Conservation (phyloP, 2,113 vertebrate species). For the Micronisus gabar region DNA sequence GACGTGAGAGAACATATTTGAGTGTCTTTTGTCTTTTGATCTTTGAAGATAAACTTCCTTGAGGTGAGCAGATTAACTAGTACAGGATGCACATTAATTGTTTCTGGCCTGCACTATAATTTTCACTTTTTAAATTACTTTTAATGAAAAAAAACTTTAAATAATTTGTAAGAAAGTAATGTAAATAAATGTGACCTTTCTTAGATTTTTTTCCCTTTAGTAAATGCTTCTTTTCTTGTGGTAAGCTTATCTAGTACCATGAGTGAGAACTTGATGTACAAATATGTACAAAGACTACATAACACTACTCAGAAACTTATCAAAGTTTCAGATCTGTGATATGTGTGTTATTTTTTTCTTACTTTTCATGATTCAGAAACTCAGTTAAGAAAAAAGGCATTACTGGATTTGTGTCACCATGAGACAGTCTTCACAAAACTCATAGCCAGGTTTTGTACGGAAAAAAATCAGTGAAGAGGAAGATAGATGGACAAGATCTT, state of each 20-base stretch:
- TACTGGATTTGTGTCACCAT: neutral
- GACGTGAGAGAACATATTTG: too few species aligned
- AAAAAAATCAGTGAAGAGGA: neutral
- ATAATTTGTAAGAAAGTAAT: too few species aligned
- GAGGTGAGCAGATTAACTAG: too few species aligned
- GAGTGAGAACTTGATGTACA: neutral
- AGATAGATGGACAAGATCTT: neutral
- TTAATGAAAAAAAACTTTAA: too few species aligned
- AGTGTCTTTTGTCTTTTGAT: too few species aligned
- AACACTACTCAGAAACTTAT: constrained; percentile 60
- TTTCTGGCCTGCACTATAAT: too few species aligned
- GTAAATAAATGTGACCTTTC: too few species aligned
- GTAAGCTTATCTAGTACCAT: neutral
- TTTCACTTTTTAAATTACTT: too few species aligned
- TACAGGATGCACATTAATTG: too few species aligned
- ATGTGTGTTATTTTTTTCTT: neutral
- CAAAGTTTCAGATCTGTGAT: constrained; percentile 58
- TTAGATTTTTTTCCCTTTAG: too few species aligned
- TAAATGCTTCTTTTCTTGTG: neutral
- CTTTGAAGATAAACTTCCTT: too few species aligned
- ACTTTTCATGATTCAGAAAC: constrained; percentile 34
- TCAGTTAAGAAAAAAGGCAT: neutral
- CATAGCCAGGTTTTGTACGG: neutral
- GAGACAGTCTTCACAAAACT: neutral
- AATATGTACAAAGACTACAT: constrained; percentile 34